Conservation (phyloP, 1,140 invertebrate species). For the Cotesia typhae region DNA sequence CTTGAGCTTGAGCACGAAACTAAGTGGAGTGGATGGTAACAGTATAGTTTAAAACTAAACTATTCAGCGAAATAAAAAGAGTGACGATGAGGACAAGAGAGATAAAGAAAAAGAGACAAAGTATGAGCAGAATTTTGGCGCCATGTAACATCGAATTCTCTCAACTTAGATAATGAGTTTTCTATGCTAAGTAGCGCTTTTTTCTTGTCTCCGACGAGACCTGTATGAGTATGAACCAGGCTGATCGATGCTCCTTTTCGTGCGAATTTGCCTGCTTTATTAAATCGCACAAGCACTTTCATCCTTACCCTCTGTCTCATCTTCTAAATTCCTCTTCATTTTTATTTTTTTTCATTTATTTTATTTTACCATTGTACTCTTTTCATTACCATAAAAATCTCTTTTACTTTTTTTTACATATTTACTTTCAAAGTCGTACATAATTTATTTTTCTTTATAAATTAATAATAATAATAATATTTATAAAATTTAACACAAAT, state of each 20-base stretch:
- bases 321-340: conserved; percentile 6
- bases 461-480: too few species aligned
- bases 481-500: too few species aligned
- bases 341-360: conserved; percentile 7
- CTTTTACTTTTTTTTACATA: too few species aligned
- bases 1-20: neutral
- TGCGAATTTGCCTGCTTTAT: conserved; percentile 32
- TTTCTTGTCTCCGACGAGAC: conserved; percentile 26
- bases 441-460: too few species aligned
- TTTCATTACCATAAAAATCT: neutral
- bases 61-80: neutral
- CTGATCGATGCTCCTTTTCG: conserved; percentile 28
- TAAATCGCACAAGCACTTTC: conserved; percentile 25
- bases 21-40: too few species aligned
- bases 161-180: conserved; percentile 32
- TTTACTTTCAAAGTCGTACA: too few species aligned
- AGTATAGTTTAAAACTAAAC: neutral
- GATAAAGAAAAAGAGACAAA: neutral
- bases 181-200: conserved; percentile 41
- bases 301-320: neutral
- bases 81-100: neutral
- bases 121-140: conserved; percentile 39
- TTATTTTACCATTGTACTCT: neutral
- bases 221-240: conserved; percentile 16
- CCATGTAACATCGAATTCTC: conserved; percentile 27